These are phyloP conservation scores for Pegea sp. DNA, from an alignment of 23 tunicate species.

Conservation along the genomic window DNA sequence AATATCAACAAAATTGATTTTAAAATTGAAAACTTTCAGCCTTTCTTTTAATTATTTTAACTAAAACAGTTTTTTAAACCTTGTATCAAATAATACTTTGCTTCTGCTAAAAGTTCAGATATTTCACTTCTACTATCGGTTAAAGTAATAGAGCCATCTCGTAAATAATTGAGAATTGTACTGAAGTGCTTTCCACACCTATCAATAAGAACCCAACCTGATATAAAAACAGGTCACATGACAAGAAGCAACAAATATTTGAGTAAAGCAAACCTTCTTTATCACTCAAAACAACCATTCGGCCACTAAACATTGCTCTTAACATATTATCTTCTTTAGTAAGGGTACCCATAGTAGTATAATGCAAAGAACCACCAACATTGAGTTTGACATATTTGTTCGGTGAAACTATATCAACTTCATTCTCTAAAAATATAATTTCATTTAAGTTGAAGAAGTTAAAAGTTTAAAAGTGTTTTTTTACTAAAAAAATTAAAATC, in stretches of 20 bases:
- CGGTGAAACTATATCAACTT: too few relatives aligned
- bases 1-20: neutral
- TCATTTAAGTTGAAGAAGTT: too few relatives aligned
- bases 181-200: constrained; percentile 87
- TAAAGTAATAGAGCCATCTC: constrained; percentile 67
- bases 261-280: constrained; percentile 35
- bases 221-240: too few relatives aligned
- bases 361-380: constrained; percentile 89
- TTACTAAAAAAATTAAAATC: too few relatives aligned
- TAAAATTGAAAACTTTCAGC: neutral
- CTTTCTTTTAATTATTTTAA: too few relatives aligned
- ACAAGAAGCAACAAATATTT: neutral
- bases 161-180: constrained; percentile 49
- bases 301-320: constrained; percentile 81
- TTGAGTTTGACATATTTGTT: constrained; percentile 88
- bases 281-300: constrained; percentile 80
- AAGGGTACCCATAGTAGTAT: constrained; percentile 80
- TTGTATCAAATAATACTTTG: constrained; percentile 67
- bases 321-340: constrained; percentile 82
- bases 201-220: constrained; percentile 78
- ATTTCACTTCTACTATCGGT: constrained; percentile 63
- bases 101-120: constrained; percentile 75
- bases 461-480: too few relatives aligned
- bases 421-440: too few relatives aligned
- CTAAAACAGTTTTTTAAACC: constrained; percentile 9